These are phyloP conservation scores for Pogonognathellus flavescens DNA, from an alignment of 1,140 invertebrate species.

Conservation along the genomic window DNA sequence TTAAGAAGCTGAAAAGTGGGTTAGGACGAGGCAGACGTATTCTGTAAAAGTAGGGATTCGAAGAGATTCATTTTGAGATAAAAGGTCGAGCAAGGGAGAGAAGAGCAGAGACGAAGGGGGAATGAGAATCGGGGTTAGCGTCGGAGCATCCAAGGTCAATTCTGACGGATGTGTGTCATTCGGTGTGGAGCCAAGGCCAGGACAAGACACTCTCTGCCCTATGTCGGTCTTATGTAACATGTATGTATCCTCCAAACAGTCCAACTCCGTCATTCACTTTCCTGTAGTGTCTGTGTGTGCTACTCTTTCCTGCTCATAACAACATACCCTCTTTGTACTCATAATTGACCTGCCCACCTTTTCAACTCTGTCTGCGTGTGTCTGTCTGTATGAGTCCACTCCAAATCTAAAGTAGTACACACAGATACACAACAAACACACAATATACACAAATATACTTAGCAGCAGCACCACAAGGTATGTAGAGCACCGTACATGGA, in stretches of 20 bases:
- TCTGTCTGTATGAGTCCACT: too few species aligned
- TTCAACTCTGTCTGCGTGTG: too few species aligned
- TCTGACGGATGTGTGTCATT: slow-evolving; percentile 44
- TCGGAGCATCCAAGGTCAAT: slow-evolving; percentile 34
- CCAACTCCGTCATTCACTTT: not conserved
- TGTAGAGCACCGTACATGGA: too few species aligned
- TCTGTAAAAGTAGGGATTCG: not conserved
- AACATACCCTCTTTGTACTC: too few species aligned
- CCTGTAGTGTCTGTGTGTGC: not conserved
- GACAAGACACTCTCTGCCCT: slow-evolving; percentile 19
- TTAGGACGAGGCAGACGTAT: not conserved
- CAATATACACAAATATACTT: too few species aligned
- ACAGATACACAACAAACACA: too few species aligned
- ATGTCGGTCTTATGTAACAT: not conserved
- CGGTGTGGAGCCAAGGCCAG: slow-evolving; percentile 38
- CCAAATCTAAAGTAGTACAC: too few species aligned
- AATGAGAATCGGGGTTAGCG: slow-evolving; percentile 45
- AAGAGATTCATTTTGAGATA: not conserved
- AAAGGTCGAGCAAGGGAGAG: slow-evolving; percentile 42
- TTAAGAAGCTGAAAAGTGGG: slow-evolving; percentile 19
- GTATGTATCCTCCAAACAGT: not conserved
- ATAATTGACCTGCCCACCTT: too few species aligned
- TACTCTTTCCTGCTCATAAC: too few species aligned
- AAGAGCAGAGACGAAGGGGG: slow-evolving; percentile 28
- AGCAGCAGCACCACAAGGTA: too few species aligned